Evolutionary conservation across 2,797 vertebrate species (phyloP), one percentile per base, ranked within the genome.

Genomic region (Darevskia nairensis): DNA sequence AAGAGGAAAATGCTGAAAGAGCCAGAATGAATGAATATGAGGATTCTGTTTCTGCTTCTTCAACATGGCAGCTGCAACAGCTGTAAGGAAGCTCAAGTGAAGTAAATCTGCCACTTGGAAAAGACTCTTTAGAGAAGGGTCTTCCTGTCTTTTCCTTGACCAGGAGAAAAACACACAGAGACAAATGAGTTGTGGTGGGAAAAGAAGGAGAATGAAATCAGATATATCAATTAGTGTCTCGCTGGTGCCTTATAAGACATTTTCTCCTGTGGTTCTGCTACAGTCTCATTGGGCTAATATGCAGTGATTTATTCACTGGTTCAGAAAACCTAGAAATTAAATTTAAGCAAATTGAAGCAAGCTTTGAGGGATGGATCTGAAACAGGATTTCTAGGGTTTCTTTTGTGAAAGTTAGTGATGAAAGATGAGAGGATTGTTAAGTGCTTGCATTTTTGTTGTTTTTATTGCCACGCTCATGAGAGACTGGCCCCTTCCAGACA

Each of bases 41-140:
- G 44, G 15, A 1, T 21, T 68, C 74, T 0, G 61, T 1, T n/a
- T 29, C n/a, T 32, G 9, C 68, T 35, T 78, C 35, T 27, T 88
- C 75, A 72, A n/a, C 2, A 69, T 72, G 90, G 90, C 91, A 93
- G 91, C 91, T 93, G 91, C 91, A 80, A 89, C 94, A 93, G 93
- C 93, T 91, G 89, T 89, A 89, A 93, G 93, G 89, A 94, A 89
- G 91, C 84, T 86, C 74, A 21, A 76, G 66, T 85, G 84, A 82
- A 94, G 91, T 91, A 93, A 94, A 94, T 93, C 93, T 94, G 93
- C 66, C 91, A 89, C 35, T 69, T 44, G 10, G 0, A 91, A 89
- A 90, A 89, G 89, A 90, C 93, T 69, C 80, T 72, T 0, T 0
- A 91, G 86, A 93, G 87, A 93, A 92, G 88, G 86, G 41, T 61